These are phyloP conservation scores for Porites cylindrica DNA, from an alignment of 92 coral and sea anemone species.

Conservation along the genomic window DNA sequence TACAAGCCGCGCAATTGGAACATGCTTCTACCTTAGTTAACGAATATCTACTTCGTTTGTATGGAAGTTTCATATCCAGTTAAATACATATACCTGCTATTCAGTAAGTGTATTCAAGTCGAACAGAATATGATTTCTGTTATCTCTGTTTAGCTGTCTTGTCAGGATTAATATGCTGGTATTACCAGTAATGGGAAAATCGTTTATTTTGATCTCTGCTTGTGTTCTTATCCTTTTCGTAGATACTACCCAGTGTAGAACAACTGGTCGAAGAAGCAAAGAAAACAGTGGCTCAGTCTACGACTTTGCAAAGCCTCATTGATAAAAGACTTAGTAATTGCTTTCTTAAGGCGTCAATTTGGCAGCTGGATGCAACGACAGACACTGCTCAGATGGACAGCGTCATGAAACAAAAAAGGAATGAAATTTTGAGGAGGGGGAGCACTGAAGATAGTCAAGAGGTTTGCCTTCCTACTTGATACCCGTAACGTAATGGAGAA, in stretches of 20 bases:
- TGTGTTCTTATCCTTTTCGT: not conserved
- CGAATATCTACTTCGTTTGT: no score
- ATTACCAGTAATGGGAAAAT: not conserved
- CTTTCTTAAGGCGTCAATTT: slow-evolving; percentile 75
- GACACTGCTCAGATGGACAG: not conserved
- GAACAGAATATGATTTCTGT: not conserved
- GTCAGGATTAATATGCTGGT: not conserved
- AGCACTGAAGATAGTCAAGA: slow-evolving; percentile 38
- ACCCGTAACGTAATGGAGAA: not conserved
- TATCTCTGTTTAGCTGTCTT: not conserved
- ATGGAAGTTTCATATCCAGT: no score
- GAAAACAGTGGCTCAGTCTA: slow-evolving; percentile 50
- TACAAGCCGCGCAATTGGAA: no score
- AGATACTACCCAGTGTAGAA: slow-evolving; percentile 72
- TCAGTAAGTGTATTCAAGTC: not conserved
- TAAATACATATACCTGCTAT: no score
- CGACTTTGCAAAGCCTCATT: slow-evolving; percentile 49
- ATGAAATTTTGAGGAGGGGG: slow-evolving; percentile 36
- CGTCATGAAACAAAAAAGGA: slow-evolving; percentile 30
- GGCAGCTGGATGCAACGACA: slow-evolving; percentile 6
- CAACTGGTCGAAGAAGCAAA: slow-evolving; percentile 60
- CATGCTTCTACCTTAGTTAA: no score
- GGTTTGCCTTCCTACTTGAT: not conserved
- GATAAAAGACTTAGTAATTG: slow-evolving; percentile 77
- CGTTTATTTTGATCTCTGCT: not conserved